A percentile compares a stretch with the other conserved stretches of the same genome.
Evolutionary conservation across 2,888 invertebrate species (phyloP).

Genomic region (Globia sparganii): DNA sequence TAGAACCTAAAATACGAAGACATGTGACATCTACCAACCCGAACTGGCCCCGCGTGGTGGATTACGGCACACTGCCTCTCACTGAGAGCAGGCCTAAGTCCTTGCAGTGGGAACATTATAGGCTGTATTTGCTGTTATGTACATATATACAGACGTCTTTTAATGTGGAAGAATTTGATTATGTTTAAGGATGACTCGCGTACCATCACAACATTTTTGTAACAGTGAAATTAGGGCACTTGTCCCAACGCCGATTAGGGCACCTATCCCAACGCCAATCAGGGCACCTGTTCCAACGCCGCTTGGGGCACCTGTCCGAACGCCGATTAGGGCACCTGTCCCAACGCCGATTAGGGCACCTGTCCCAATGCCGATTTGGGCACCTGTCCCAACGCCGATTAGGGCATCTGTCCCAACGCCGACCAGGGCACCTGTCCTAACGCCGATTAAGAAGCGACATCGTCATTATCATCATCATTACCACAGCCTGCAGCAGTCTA

Average conservation of each 20-base stretch:
- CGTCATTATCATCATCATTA: neutral
- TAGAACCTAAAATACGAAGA: too few species aligned
- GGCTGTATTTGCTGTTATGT: too few species aligned
- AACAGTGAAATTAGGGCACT: neutral
- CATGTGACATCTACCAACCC: too few species aligned
- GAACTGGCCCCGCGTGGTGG: too few species aligned
- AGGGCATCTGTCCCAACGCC: neutral
- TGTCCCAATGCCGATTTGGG: too few species aligned
- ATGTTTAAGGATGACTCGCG: neutral
- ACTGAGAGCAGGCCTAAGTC: too few species aligned
- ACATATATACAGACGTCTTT: too few species aligned
- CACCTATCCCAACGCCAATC: neutral
- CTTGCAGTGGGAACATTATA: too few species aligned
- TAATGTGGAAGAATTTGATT: neutral
- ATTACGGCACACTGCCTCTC: too few species aligned
- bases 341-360: neutral
- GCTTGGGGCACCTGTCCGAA: neutral
- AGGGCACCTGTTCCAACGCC: neutral
- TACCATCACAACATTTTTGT: neutral
- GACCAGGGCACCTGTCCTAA: neutral
- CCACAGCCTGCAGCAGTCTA: too few species aligned
- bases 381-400: neutral
- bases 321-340: neutral
- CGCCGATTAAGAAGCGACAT: neutral
- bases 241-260: neutral